Evolutionary conservation across 2,113 vertebrate genomes (phyloP), one percentile per base, ranked within the genome.

Genomic region (Strigops habroptila): DNA sequence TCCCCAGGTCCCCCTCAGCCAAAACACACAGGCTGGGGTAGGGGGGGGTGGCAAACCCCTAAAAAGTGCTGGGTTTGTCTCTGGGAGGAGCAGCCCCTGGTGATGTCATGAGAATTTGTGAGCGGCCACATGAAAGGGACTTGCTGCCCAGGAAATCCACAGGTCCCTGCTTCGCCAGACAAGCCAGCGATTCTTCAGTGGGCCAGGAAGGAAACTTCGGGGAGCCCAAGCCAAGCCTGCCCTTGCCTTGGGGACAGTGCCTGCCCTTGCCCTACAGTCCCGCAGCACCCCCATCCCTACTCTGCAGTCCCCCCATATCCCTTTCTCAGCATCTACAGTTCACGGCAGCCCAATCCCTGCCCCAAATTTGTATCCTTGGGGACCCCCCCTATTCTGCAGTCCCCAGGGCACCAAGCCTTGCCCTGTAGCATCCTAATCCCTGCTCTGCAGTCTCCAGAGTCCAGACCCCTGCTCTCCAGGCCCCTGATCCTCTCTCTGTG

Each of bases 101-200:
- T 91, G 95, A 96, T 97, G 96, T 96, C 88, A 97, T 96, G 94
- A 96, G 90, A 93, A 90, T 88, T 96, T 95, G 83, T 9, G 3
- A 91, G 79, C 4, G 30, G 94, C 95, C 95, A 96, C 96, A 97
- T 97, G 95, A 96, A 96, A 96, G 86, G 52, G 51, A 73, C 80
- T 94, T 3, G 4, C 93, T 94, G 93, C 90, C 92, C 93, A 96
- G 95, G 95, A 96, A 96, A 96, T 84, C 95, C 92, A 94, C 57
- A 49, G 85, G 91, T 93, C 92, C 48, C 8, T 44, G 62, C 76
- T 93, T 79, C 6, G 4, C 55, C 92, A 94, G 90, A 96, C 95
- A 96, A 95, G 86, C 77, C 93, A 75, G 77, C 0, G 7, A 95
- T 96, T 96, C 93, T 97, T 96, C 90, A 78, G 55, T 33, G 74